Evolutionary conservation across 2,797 vertebrate genomes (phyloP).

Genomic region (Anabacerthia variegaticeps): DNA sequence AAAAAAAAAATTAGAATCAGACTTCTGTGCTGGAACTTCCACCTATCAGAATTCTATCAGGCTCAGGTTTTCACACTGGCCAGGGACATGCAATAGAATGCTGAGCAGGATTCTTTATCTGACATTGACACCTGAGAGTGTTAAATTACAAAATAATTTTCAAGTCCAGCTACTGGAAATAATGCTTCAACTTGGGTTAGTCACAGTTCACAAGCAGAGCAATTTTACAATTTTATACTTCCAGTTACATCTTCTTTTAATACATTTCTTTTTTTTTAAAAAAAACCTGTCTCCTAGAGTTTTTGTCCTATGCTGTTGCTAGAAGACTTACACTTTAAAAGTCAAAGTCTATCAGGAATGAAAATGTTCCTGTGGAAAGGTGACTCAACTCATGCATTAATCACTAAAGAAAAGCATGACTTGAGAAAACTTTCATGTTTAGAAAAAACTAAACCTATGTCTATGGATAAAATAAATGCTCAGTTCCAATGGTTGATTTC

Average conservation of each 20-base stretch:
- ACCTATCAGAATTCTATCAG: slow-evolving; percentile 58
- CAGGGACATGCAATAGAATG: neutral
- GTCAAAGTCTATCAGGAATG: slow-evolving; percentile 20
- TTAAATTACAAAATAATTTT: slow-evolving; percentile 74
- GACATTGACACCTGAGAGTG: slow-evolving; percentile 66
- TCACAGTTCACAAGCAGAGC: slow-evolving; percentile 31
- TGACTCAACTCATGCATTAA: slow-evolving; percentile 37
- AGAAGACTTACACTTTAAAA: slow-evolving; percentile 27
- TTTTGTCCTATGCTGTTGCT: slow-evolving; percentile 16
- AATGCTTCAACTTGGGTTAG: slow-evolving; percentile 18
- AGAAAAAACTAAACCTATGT: neutral
- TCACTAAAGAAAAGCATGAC: neutral
- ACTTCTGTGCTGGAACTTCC: slow-evolving; percentile 34
- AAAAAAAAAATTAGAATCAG: neutral
- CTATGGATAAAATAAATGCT: neutral
- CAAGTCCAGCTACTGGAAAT: slow-evolving; percentile 51
- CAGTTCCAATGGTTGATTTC: neutral
- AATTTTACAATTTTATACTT: slow-evolving; percentile 37
- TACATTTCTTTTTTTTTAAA: neutral
- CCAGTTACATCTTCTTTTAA: slow-evolving; percentile 25
- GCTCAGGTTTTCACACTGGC: slow-evolving; percentile 34
- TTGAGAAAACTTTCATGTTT: neutral
- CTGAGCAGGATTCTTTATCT: slow-evolving; percentile 67
- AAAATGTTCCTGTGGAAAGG: slow-evolving; percentile 34
- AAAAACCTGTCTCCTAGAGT: neutral